Base-by-base conservation (phyloP, 2,888 invertebrate genomes). In the Maniola hyperantus region DNA sequence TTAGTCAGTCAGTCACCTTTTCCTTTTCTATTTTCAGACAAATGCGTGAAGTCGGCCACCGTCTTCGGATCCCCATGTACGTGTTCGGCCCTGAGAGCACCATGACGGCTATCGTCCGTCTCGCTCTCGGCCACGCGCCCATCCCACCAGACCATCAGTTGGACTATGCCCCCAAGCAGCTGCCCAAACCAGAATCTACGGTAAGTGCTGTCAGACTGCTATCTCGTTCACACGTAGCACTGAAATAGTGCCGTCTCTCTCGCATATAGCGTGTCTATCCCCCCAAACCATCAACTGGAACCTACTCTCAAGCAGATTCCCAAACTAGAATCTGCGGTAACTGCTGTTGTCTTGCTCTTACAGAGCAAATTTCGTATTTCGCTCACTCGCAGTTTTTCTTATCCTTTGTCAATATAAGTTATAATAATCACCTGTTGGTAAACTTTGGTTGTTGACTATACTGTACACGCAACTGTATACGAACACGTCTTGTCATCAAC, bases 31-130 rank as follows among this genome's bases (percentile, higher is more conserved):
- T 55, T 65, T 66, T 0, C 80, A 94, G 95, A 75, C 95, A 97
- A 78, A 98, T 99, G 96, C 95, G 98, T 34, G 99, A 99, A 85
- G 95, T 98, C 58, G 96, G 96, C 34, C 94, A 95, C 72, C 94
- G 95, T 2, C 93, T 98, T 69, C 97, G 97, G 55, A 97, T 99
- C 76, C 99, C 99, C 0, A 94, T 99, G 76, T 95, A 96, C 85
- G 99, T 99, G 59, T 99, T 99, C 84, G 99, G 99, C 0, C 99
- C 99, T 0, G 99, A 99, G 89, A 98, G 98, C 6, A 99, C 99
- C 90, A 99, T 99, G 99, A 99, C 99, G 0, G 96, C 99, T n/a
- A 99, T 99, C 78, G 99, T 99, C 72, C 98, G 98, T 1, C 98
- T 99, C 95, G 99, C 99, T 1, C 92, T 99, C 65, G 99, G 99